Conservation (phyloP, 2,113 vertebrate species). For the Otocyon megalotis region DNA sequence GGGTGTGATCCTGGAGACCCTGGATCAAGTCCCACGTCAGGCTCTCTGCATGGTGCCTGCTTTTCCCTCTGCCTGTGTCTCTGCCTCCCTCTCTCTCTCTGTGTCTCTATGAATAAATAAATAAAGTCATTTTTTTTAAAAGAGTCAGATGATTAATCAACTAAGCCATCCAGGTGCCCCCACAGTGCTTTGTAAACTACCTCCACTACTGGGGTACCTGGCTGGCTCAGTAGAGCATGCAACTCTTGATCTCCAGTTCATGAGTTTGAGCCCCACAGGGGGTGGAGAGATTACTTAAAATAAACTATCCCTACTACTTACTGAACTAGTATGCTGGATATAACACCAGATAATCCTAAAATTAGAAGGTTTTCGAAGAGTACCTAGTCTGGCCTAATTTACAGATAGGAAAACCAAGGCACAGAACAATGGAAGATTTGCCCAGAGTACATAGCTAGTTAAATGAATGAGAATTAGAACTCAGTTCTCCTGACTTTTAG, state of each 20-base stretch:
- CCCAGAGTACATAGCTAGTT: neutral
- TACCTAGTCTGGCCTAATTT: neutral
- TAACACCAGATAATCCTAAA: conserved; percentile 35
- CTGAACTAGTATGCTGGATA: neutral
- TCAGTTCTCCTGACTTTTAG: neutral
- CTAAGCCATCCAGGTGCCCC: neutral
- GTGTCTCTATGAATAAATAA: too few relatives aligned
- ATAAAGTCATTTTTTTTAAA: too few relatives aligned
- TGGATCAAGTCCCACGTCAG: too few relatives aligned
- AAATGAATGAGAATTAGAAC: conserved; percentile 34
- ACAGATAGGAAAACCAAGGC: neutral
- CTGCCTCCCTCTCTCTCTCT: too few relatives aligned
- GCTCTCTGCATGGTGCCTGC: too few relatives aligned
- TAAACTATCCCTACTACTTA: neutral
- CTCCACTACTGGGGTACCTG: neutral
- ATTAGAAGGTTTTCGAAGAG: neutral
- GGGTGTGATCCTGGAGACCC: too few relatives aligned
- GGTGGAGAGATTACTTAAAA: neutral
- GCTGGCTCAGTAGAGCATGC: neutral
- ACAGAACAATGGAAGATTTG: neutral
- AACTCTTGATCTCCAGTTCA: neutral
- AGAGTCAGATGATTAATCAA: neutral
- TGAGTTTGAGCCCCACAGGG: neutral
- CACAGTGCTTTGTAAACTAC: neutral
- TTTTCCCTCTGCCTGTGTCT: too few relatives aligned